Base-by-base conservation (phyloP, 2,888 invertebrate species). In the Tipula confusa region DNA sequence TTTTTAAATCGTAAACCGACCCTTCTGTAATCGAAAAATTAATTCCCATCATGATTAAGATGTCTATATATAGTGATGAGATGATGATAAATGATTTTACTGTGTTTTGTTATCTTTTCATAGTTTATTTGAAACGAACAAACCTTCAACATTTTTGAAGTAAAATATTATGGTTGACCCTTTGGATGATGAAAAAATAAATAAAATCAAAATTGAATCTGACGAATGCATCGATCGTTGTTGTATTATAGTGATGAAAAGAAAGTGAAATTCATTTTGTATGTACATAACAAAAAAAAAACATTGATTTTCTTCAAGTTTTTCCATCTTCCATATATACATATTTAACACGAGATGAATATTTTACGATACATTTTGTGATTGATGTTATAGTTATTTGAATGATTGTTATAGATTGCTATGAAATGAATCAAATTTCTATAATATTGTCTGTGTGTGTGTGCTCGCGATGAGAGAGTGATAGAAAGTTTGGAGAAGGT, bases 341-440 rank as follows among this genome's bases (percentile, higher is more conserved):
- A n/a, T n/a, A n/a, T n/a, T n/a, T n/a, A n/a, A n/a, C n/a, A 64
- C 64, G 18, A 64, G 18, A 64, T 64, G 64, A 64, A 64, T 43
- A 43, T 43, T 36, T 36, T n/a, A n/a, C n/a, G n/a, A 15, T 43
- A 43, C 36, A 36, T 11, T 6, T 43, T 64, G 64, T 64, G 64
- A 64, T 64, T 64, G 64, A 64, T 64, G 64, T 64, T 64, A 64
- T 64, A 64, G 7, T 64, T 64, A 24, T 64, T 64, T 64, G 24
- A 64, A 64, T 64, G 64, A 64, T 64, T 64, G 64, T 64, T 64
- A 64, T 64, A 64, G 64, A 64, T 64, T 64, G 64, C 64, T 64
- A 11, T 64, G 64, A 64, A 64, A 64, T 64, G 64, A 64, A 64
- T 64, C 64, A 64, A 64, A 64, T 64, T 64, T 64, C 64, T 64